Base-by-base conservation (phyloP, 2,113 vertebrate species). In the Nestor notabilis region DNA sequence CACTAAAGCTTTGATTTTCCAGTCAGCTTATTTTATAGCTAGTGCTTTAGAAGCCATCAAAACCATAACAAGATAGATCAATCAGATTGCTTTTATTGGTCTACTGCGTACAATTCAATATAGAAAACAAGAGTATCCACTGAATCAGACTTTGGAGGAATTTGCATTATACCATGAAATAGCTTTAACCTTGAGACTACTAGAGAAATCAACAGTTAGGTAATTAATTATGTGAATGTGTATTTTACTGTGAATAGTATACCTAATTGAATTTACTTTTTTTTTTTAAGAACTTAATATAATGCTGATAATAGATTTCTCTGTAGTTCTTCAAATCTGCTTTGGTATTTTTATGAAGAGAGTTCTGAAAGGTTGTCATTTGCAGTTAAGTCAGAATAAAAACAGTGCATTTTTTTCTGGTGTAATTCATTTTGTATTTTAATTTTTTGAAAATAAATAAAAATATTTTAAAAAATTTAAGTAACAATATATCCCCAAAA, bases 1-100 rank as follows among this genome's bases (percentile, higher is more conserved):
- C 97, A 97, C 95, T 97, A 97, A 98, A 98, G 95, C 87, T 98
- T 98, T 98, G 96, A 98, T 98, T 98, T 98, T 98, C 92, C 96
- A 98, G 97, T 98, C 97, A 98, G 90, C 92, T 97, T 98, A 97
- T 97, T 98, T 98, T 98, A 98, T 87, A 97, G 91, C 83, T 96
- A 94, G 92, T 97, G 89, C 89, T 97, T 97, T 97, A 97, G 94
- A 98, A 98, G 65, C 83, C 94, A 97, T 98, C 97, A 98, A 98
- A 97, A 95, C 84, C 85, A 95, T 98, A 98, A 98, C 13, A 18
- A 97, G 97, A 97, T 60, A 97, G 96, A 98, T 98, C 97, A 97
- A 97, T 97, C 97, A 97, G 97, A 95, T 95, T 96, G 95, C 58
- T 98, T 97, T 97, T 98, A 98, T 96, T 98, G 90, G 96, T 97